phyloP scores from a whole-genome alignment of 2,113 vertebrate genomes.

The Pluvianellus socialis region DNA sequence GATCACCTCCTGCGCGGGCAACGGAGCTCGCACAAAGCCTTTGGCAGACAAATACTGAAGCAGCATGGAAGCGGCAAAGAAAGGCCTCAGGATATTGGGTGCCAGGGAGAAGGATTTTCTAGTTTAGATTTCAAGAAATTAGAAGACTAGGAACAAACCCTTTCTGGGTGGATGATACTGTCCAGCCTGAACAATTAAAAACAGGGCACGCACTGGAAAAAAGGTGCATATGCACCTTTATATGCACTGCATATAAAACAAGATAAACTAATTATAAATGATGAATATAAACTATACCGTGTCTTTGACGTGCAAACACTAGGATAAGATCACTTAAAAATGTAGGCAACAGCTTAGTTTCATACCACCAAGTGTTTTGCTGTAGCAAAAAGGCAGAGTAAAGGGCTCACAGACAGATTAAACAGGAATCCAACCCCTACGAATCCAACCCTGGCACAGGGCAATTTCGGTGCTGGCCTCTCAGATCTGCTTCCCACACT shows the following conservation, averaged over 20 bases:
- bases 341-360: background rate
- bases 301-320: background rate
- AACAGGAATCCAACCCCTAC: background rate
- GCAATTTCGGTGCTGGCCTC: background rate
- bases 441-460: background rate
- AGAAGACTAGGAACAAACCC: background rate
- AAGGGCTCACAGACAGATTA: background rate
- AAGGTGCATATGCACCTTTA: background rate
- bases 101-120: background rate
- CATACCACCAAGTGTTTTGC: background rate
- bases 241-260: background rate
- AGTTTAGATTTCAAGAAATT: background rate
- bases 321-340: background rate
- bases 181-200: background rate
- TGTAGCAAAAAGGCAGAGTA: background rate
- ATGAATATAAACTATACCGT: background rate
- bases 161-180: background rate
- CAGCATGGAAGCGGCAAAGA: background rate
- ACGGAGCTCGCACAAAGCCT: accelerated
- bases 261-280: background rate
- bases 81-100: background rate
- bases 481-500: background rate
- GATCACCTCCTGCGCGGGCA: background rate
- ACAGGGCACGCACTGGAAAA: background rate
- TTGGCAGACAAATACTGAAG: background rate